A percentile compares a stretch with the other conserved stretches of the same genome.
These are phyloP conservation scores for Lates calcarifer DNA, from an alignment of 2,113 vertebrate genomes.

Conservation along the genomic window DNA sequence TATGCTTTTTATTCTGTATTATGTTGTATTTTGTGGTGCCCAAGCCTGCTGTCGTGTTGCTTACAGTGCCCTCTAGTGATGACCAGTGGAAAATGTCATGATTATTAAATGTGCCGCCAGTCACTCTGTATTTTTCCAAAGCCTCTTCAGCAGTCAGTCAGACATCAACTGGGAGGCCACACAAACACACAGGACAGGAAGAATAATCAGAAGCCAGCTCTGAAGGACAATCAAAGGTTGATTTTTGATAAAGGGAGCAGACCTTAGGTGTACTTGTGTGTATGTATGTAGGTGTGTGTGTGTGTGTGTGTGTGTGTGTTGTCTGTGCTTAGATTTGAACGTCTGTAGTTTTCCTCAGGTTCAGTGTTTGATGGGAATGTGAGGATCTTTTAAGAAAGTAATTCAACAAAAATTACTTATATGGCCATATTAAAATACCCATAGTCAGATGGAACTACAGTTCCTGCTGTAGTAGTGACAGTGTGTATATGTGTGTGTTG, in stretches of 20 bases:
- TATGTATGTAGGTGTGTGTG: conserved; percentile 9
- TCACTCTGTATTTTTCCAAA: conserved; percentile 65
- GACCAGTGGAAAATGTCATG: conserved; percentile 82
- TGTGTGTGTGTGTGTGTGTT: conserved; percentile 1
- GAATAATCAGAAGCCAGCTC: conserved; percentile 46
- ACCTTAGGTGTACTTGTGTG: conserved; percentile 10
- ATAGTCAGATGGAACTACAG: conserved; percentile 19
- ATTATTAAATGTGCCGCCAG: conserved; percentile 75
- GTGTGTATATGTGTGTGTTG: conserved; percentile 42
- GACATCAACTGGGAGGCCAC: conserved; percentile 38
- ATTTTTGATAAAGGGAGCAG: conserved; percentile 59
- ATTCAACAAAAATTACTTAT: background rate
- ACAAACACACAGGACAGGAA: conserved; percentile 28
- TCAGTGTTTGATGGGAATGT: conserved; percentile 37
- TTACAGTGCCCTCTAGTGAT: conserved; percentile 86
- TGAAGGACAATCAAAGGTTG: conserved; percentile 72
- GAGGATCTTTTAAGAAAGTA: conserved; percentile 28
- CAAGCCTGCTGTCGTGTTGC: conserved; percentile 85
- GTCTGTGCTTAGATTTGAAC: conserved; percentile 12
- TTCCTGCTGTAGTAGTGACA: background rate
- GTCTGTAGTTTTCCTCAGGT: conserved; percentile 72
- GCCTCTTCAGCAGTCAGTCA: conserved; percentile 50
- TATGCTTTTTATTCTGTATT: conserved; percentile 79
- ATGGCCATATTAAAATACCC: background rate
- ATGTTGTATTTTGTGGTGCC: conserved; percentile 82